phyloP scores from a whole-genome alignment of 2,113 vertebrate species.

The Dermatemys mawii region DNA sequence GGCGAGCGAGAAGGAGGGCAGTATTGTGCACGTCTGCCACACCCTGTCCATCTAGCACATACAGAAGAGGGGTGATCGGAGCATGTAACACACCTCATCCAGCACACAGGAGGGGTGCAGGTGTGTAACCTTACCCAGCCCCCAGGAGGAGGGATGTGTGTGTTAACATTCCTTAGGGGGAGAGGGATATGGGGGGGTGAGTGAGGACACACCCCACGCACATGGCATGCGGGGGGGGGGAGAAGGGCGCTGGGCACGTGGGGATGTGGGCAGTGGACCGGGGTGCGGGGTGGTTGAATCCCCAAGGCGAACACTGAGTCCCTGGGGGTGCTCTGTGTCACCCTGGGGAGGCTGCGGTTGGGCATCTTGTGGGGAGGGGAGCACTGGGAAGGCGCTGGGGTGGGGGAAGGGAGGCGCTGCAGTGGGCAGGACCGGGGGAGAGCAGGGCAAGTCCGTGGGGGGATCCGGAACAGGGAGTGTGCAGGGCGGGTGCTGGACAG shows the following conservation, averaged over 20 bases:
- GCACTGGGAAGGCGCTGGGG: background rate
- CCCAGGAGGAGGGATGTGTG: background rate
- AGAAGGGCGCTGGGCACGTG: background rate
- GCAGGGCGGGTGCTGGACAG: background rate
- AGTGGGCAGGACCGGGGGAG: background rate
- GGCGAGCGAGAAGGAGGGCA: background rate
- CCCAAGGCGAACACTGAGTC: background rate
- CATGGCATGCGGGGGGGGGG: too few species aligned
- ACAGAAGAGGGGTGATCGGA: background rate
- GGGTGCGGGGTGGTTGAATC: background rate
- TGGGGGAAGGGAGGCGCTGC: background rate
- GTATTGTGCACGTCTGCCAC: background rate
- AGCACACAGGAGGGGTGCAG: background rate
- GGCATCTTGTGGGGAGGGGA: background rate
- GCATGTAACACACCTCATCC: background rate
- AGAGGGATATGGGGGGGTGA: background rate
- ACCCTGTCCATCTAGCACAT: background rate
- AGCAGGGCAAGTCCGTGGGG: background rate
- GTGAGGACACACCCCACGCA: background rate
- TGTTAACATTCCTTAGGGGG: background rate
- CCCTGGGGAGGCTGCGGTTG: background rate
- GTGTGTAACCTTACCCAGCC: background rate
- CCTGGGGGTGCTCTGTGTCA: background rate
- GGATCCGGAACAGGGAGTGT: background rate
- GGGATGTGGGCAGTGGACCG: background rate